These are phyloP conservation scores for Orientallactaga sibirica DNA, from an alignment of 2,797 vertebrate genomes.

Conservation along the genomic window DNA sequence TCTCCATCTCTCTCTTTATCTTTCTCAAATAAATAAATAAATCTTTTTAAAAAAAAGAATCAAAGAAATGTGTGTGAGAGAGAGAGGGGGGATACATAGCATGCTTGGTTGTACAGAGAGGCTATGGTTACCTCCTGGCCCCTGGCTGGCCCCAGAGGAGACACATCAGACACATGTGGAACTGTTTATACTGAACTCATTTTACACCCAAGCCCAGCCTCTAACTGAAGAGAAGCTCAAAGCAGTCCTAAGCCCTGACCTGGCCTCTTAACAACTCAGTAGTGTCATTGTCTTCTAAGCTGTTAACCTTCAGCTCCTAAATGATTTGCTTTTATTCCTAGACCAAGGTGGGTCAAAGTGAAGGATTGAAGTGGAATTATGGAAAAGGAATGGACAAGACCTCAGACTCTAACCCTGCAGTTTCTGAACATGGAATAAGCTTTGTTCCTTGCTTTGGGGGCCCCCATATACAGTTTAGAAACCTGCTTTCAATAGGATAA, in stretches of 20 bases:
- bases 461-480: neutral
- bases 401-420: neutral
- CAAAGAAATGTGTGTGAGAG: neutral
- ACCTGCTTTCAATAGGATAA: slow-evolving; percentile 14
- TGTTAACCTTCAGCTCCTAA: slow-evolving; percentile 18
- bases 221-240: slow-evolving; percentile 17
- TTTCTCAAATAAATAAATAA: too few species aligned
- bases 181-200: slow-evolving; percentile 33
- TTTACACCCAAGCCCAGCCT: slow-evolving; percentile 50
- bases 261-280: slow-evolving; percentile 17
- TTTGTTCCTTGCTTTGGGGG: neutral
- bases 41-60: neutral
- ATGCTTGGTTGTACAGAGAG: neutral
- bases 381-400: neutral
- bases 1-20: too few species aligned
- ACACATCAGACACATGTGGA: slow-evolving; percentile 21
- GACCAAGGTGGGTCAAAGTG: slow-evolving; percentile 3
- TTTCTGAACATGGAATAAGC: slow-evolving; percentile 40
- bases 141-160: neutral
- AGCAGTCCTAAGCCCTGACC: neutral
- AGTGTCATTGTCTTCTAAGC: slow-evolving; percentile 28
- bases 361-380: neutral
- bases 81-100: neutral
- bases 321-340: slow-evolving; percentile 1
- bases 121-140: neutral